Conservation (phyloP, 2,797 vertebrate genomes). For the Galagoides demidoff region DNA sequence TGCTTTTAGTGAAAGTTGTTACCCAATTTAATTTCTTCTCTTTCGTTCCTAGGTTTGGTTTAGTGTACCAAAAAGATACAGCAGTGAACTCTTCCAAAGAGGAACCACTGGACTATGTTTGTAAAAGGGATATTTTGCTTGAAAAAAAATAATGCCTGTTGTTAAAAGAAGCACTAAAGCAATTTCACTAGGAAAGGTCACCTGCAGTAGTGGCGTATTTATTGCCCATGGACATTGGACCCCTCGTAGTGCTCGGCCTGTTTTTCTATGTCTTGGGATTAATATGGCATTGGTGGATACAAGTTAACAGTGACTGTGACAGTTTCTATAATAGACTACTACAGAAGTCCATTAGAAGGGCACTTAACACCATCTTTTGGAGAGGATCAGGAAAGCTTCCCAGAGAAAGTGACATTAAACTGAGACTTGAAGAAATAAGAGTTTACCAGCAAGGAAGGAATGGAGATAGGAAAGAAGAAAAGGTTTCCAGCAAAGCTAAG, state of each 20-base stretch:
- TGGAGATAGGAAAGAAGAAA: background rate
- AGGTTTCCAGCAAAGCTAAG: background rate
- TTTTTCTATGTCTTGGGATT: background rate
- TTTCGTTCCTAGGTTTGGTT: background rate
- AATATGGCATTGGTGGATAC: background rate
- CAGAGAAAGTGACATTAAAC: background rate
- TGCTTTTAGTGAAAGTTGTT: slow-evolving; percentile 24
- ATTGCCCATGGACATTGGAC: background rate
- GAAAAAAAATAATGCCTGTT: background rate
- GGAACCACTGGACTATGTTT: background rate
- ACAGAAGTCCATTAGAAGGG: background rate
- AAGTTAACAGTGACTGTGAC: background rate
- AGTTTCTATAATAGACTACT: background rate
- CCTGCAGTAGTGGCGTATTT: background rate
- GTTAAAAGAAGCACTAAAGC: background rate
- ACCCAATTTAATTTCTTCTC: background rate
- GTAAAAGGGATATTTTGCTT: background rate
- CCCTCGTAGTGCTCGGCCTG: fast-evolving
- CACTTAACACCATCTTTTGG: background rate
- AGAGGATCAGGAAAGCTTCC: background rate
- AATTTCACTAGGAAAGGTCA: background rate
- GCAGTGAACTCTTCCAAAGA: background rate
- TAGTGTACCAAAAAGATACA: background rate
- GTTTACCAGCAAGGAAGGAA: background rate
- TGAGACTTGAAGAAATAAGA: background rate